Percentiles rank a stretch among this genome's conserved stretches.
These are phyloP conservation scores for Aphyosemion australe DNA, from an alignment of 2,113 vertebrate genomes.

Conservation along the genomic window DNA sequence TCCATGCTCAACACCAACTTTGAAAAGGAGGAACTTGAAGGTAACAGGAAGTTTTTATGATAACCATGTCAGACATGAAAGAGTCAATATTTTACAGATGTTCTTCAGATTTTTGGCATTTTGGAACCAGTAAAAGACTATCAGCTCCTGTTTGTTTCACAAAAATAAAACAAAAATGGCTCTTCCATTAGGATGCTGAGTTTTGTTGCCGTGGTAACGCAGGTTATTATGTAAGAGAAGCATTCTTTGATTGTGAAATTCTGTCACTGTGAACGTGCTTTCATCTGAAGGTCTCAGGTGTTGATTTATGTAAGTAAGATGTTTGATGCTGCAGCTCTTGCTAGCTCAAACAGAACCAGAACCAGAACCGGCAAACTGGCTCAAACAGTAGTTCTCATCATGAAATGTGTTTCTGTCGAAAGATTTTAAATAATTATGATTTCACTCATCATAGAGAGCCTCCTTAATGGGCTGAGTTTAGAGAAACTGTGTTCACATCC, in stretches of 20 bases:
- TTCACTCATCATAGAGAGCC: no score
- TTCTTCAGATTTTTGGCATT: no score
- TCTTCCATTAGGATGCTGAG: not conserved
- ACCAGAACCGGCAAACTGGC: no score
- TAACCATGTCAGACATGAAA: not conserved
- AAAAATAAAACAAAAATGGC: not conserved
- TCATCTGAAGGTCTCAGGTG: conserved; percentile 34
- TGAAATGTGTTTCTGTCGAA: no score
- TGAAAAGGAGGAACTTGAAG: conserved; percentile 99
- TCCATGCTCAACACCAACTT: conserved; percentile 99
- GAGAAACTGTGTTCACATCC: no score
- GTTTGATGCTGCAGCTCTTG: not conserved
- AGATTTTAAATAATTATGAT: no score
- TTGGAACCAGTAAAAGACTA: no score
- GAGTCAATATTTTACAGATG: no score
- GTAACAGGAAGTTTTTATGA: conserved; percentile 69
- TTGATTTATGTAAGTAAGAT: conserved; percentile 16
- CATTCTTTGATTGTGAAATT: conserved; percentile 45
- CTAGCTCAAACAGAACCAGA: no score
- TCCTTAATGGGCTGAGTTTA: no score
- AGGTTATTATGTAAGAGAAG: not conserved
- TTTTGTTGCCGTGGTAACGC: conserved; percentile 53
- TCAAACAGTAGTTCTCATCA: no score
- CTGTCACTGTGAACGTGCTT: conserved; percentile 14
- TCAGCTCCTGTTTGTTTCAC: no score